These are phyloP conservation scores for Antheraea yamamai DNA, from an alignment of 2,888 invertebrate genomes.

Conservation along the genomic window DNA sequence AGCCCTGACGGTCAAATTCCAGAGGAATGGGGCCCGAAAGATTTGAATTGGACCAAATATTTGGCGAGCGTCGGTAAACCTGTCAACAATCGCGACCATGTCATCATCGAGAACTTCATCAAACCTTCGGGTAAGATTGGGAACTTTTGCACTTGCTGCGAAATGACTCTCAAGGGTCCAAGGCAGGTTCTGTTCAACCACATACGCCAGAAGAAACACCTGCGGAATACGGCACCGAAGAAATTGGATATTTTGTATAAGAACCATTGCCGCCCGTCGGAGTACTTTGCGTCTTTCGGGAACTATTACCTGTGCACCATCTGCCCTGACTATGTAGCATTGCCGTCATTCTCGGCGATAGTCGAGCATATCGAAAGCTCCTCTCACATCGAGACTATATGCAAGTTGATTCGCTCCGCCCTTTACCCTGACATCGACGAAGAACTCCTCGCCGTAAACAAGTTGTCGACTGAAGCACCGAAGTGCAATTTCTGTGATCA, in stretches of 20 bases:
- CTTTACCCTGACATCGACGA: slow-evolving; percentile 54
- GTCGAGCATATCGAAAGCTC: slow-evolving; percentile 70
- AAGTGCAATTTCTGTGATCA: slow-evolving; percentile 60
- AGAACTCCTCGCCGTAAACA: slow-evolving; percentile 51
- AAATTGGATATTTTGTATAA: slow-evolving; percentile 66
- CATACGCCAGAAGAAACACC: slow-evolving; percentile 75
- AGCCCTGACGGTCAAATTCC: slow-evolving; percentile 64
- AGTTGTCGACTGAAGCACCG: slow-evolving; percentile 44
- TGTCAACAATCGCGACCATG: slow-evolving; percentile 65
- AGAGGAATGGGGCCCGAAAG: slow-evolving; percentile 76
- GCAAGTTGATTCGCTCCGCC: slow-evolving; percentile 60
- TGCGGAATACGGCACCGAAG: slow-evolving; percentile 71
- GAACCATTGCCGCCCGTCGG: slow-evolving; percentile 69
- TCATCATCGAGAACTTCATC: slow-evolving; percentile 74
- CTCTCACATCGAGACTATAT: slow-evolving; percentile 60
- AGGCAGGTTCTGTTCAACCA: slow-evolving; percentile 75
- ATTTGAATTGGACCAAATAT: slow-evolving; percentile 73
- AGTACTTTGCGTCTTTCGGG: slow-evolving; percentile 75
- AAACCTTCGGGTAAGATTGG: slow-evolving; percentile 72
- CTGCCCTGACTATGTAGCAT: slow-evolving; percentile 62
- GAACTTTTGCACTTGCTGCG: slow-evolving; percentile 72
- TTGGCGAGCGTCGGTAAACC: slow-evolving; percentile 72
- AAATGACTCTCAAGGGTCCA: slow-evolving; percentile 73
- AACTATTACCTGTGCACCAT: slow-evolving; percentile 71
- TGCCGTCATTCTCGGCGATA: slow-evolving; percentile 71